Evolutionary conservation across 1,140 invertebrate species (phyloP).

Genomic region (Caenorhabditis briggsae): DNA sequence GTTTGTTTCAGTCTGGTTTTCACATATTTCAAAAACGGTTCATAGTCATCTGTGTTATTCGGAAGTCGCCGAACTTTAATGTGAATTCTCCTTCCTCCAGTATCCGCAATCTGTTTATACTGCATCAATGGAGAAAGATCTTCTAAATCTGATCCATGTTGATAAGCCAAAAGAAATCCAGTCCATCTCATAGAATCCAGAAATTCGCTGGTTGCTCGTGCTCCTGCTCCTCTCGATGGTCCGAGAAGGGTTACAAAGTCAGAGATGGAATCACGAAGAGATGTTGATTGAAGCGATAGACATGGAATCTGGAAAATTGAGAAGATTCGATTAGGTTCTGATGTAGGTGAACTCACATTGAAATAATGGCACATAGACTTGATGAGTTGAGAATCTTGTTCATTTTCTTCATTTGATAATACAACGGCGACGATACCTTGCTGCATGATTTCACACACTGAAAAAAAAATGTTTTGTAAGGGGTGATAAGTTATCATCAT

Average conservation of each 20-base stretch:
- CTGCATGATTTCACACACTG: conserved; percentile 75
- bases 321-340: background rate
- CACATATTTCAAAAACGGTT: conserved; percentile 72
- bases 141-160: conserved; percentile 65
- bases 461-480: background rate
- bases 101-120: conserved; percentile 66
- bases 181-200: conserved; percentile 71
- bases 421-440: conserved; percentile 71
- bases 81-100: conserved; percentile 65
- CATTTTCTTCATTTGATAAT: conserved; percentile 63
- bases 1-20: conserved; percentile 71
- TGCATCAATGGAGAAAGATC: conserved; percentile 56
- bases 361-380: conserved; percentile 75
- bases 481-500: too few relatives aligned
- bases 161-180: conserved; percentile 73
- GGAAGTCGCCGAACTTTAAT: conserved; percentile 71
- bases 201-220: conserved; percentile 69
- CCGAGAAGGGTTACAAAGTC: conserved; percentile 72
- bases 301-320: background rate
- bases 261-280: conserved; percentile 52
- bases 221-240: conserved; percentile 64
- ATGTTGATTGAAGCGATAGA: conserved; percentile 56
- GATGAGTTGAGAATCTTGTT: conserved; percentile 63
- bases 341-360: conserved; percentile 67
- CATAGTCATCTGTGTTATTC: conserved; percentile 64